Percentiles rank a stretch among this genome's conserved stretches.
phyloP scores from a whole-genome alignment of 2,888 invertebrate genomes.

The Lamellibrachia satsuma region DNA sequence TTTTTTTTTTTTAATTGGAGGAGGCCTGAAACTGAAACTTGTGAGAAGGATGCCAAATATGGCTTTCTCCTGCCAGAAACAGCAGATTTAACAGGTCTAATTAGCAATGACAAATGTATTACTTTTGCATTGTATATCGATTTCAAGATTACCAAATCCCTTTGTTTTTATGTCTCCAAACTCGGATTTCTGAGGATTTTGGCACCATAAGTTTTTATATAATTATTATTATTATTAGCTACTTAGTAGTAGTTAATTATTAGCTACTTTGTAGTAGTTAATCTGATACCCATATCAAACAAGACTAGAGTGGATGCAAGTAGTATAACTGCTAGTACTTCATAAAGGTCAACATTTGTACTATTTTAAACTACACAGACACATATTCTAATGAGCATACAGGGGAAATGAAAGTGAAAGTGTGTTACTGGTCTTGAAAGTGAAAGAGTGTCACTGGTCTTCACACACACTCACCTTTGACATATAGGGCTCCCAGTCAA shows the following conservation, averaged over 20 bases:
- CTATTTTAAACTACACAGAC: neutral
- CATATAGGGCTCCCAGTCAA: slow-evolving; percentile 87
- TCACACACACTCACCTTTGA: slow-evolving; percentile 66
- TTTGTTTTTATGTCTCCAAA: no score
- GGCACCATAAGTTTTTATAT: no score
- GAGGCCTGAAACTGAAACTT: no score
- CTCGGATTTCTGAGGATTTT: no score
- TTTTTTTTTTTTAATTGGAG: no score
- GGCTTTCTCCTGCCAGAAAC: neutral
- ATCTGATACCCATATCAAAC: neutral
- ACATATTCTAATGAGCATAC: neutral
- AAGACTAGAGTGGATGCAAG: neutral
- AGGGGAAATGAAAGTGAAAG: neutral
- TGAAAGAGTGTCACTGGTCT: neutral
- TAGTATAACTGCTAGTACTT: neutral
- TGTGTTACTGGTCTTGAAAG: neutral
- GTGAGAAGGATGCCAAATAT: neutral
- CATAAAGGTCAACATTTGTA: neutral
- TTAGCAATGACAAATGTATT: slow-evolving; percentile 25
- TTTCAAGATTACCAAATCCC: no score
- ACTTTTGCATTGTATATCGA: neutral
- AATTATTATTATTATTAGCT: no score
- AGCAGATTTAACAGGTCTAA: slow-evolving; percentile 14
- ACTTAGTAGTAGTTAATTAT: slow-evolving; percentile 26
- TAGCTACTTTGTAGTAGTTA: neutral